Evolutionary conservation across 2,888 invertebrate species (phyloP).

Genomic region (Hirudinaria manillensis): DNA sequence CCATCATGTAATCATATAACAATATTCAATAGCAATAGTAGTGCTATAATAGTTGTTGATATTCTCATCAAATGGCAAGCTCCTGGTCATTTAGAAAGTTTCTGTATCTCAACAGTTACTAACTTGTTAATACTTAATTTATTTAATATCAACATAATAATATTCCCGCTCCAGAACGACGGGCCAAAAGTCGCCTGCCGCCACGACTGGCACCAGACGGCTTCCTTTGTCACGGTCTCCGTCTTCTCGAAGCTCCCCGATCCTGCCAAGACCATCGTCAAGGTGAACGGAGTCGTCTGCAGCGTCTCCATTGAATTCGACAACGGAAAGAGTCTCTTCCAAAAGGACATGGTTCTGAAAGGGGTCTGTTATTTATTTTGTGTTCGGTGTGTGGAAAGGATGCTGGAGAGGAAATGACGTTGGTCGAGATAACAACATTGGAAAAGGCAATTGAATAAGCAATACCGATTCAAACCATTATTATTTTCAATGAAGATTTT

Average conservation of each 20-base stretch:
- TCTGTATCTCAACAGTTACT: no score
- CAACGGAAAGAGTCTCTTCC: slow-evolving; percentile 60
- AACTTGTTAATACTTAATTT: no score
- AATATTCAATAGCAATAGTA: no score
- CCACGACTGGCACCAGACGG: slow-evolving; percentile 93
- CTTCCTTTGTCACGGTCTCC: slow-evolving; percentile 73
- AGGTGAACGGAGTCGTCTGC: slow-evolving; percentile 76
- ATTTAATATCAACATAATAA: neutral
- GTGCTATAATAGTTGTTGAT: no score
- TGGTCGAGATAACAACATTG: neutral
- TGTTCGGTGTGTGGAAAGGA: slow-evolving; percentile 9
- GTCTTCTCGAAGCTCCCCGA: slow-evolving; percentile 85
- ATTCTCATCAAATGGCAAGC: no score
- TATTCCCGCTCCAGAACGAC: slow-evolving; percentile 37
- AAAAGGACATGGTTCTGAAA: slow-evolving; percentile 60
- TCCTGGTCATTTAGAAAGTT: no score
- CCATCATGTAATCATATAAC: no score
- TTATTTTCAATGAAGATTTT: no score
- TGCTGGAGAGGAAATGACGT: neutral
- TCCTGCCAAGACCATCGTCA: slow-evolving; percentile 68
- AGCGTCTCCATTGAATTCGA: slow-evolving; percentile 71
- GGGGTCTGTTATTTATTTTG: slow-evolving; percentile 31
- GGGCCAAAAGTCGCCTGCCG: slow-evolving; percentile 61
- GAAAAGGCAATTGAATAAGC: no score
- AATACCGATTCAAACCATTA: no score